Evolutionary conservation across 1,140 invertebrate species (phyloP), one percentile per base, ranked within the genome.

Genomic region (Spodoptera litura): DNA sequence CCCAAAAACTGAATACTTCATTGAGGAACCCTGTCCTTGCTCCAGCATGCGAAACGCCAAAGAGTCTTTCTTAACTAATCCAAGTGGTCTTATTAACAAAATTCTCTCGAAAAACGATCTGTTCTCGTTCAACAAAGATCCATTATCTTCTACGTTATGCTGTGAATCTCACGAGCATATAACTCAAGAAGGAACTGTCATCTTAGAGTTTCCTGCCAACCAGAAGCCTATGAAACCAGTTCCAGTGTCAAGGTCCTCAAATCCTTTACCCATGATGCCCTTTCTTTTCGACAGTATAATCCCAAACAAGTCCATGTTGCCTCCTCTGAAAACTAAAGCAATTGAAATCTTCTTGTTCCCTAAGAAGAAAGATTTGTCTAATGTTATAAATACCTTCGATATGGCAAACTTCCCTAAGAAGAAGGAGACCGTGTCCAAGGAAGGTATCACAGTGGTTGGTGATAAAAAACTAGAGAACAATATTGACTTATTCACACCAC

Each of bases 341-440:
- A 81, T 92, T 2, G 91, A 93, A 86, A 88, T 92, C 59, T 85
- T 91, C 44, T 78, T 93, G 4, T 88, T 89, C 78, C 91, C 91
- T 0, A 91, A 91, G 51, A 88, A 89, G 55, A 85, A 84, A 58
- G 86, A 87, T n/a, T n/a, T 80, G 55, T 44, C 62, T 25, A 66
- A 38, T 49, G 62, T 66, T 3, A 25, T 25, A 9, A 66, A 35
- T 73, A 61, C 51, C 35, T 62, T 76, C 25, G 75, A 80, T 6
- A 70, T 61, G 4, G 12, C 61, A 0, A 81, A 78, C 27, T 49
- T 59, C 27, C 27, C 58, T 8, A 86, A 81, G 38, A 84, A 78
- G 5, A 79, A 20, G 58, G 74, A 81, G 9, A 8, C 74, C 15
- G n/a, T 78, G n/a, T 73, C 77, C 25, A 87, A 87, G 62, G 81